Conservation (phyloP, 2,888 invertebrate species). For the Onthophagus sagittarius region DNA sequence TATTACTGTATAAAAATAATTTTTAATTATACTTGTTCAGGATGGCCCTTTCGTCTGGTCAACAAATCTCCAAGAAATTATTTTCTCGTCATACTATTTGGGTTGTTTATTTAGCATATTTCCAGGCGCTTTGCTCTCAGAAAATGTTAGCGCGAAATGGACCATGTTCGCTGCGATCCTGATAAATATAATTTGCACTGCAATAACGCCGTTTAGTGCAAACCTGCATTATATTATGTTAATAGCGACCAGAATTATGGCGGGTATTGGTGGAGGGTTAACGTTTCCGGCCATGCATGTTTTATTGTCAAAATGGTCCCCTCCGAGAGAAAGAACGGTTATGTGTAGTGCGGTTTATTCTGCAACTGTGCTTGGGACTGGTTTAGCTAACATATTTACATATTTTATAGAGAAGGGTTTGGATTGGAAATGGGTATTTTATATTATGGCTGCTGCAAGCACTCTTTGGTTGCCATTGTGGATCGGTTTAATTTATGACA, state of each 20-base stretch:
- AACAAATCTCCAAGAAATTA: constrained; percentile 66
- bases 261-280: constrained; percentile 81
- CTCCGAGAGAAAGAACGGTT: constrained; percentile 79
- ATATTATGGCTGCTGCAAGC: constrained; percentile 68
- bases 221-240: constrained; percentile 62
- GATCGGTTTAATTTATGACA: constrained; percentile 62
- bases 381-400: constrained; percentile 69
- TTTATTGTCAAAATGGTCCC: constrained; percentile 85
- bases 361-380: constrained; percentile 85
- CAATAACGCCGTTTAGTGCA: constrained; percentile 74
- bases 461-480: constrained; percentile 70
- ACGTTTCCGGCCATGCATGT: constrained; percentile 92
- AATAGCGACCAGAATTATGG: constrained; percentile 63
- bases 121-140: constrained; percentile 73
- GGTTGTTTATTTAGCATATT: constrained; percentile 80
- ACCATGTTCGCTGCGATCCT: constrained; percentile 77
- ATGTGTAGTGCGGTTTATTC: constrained; percentile 80
- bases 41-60: constrained; percentile 76
- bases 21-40: background rate
- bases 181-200: constrained; percentile 71
- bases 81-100: constrained; percentile 83
- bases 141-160: constrained; percentile 83
- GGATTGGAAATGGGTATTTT: constrained; percentile 73
- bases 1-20: background rate
- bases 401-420: constrained; percentile 55